Conservation (phyloP, 2,797 vertebrate species). For the Nothura maculosa region DNA sequence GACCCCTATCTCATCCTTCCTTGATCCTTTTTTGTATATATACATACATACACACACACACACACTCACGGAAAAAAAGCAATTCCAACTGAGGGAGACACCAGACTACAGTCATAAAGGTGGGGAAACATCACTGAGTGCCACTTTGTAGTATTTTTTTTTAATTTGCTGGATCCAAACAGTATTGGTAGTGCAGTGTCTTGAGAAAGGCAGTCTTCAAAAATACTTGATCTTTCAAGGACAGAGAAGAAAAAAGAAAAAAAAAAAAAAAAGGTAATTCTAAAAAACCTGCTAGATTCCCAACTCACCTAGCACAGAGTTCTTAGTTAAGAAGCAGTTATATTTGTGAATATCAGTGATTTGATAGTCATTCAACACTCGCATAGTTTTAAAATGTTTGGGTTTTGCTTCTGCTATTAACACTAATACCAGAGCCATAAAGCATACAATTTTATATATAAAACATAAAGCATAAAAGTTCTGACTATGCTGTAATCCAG, state of each 20-base stretch:
- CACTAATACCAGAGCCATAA: not conserved
- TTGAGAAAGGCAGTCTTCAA: not conserved
- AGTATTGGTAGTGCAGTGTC: not conserved
- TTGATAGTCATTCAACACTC: not conserved
- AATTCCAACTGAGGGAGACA: not conserved
- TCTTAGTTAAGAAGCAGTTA: not conserved
- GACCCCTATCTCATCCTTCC: accelerated
- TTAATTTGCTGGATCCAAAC: not conserved
- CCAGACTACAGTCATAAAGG: not conserved
- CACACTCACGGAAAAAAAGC: not conserved
- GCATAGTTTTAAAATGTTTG: accelerated
- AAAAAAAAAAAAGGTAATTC: not conserved
- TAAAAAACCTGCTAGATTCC: not conserved
- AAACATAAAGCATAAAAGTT: not conserved
- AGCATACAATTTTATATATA: not conserved
- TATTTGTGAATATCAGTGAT: not conserved
- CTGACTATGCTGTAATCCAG: accelerated
- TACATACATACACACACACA: no score
- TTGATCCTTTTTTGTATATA: no score
- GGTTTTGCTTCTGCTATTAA: not conserved
- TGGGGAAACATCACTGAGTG: not conserved
- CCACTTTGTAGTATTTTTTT: not conserved
- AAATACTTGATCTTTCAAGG: not conserved
- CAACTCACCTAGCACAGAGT: accelerated
- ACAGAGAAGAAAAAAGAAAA: not conserved